phyloP scores from a whole-genome alignment of 1,140 invertebrate species.

The Phenacoccus solenopsis region DNA sequence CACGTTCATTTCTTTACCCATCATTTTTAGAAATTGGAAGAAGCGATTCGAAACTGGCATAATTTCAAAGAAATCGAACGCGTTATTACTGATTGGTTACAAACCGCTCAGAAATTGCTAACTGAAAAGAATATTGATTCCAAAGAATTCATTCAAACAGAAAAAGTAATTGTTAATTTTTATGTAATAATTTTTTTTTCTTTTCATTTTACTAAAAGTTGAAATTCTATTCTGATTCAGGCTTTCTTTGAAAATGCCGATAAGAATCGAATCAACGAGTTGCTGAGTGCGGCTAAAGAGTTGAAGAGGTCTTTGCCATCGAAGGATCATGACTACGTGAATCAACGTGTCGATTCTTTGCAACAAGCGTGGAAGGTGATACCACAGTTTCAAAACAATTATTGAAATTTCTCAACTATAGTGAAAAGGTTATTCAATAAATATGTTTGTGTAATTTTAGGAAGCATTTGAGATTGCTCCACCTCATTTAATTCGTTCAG shows the following conservation, averaged over 20 bases:
- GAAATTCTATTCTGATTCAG: slow-evolving; percentile 34
- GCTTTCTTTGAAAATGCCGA: slow-evolving; percentile 74
- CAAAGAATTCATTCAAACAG: slow-evolving; percentile 30
- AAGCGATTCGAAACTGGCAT: slow-evolving; percentile 70
- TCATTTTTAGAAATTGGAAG: slow-evolving; percentile 35
- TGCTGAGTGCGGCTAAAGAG: slow-evolving; percentile 65
- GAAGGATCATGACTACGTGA: slow-evolving; percentile 50
- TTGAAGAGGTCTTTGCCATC: slow-evolving; percentile 54
- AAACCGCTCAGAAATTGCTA: slow-evolving; percentile 65
- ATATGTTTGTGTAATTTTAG: neutral
- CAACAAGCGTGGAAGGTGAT: slow-evolving; percentile 61
- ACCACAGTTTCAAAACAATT: no score
- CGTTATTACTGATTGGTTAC: slow-evolving; percentile 71
- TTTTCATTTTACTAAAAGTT: neutral
- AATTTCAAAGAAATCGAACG: slow-evolving; percentile 64
- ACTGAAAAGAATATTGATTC: slow-evolving; percentile 49
- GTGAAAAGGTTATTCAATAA: no score
- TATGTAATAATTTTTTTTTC: neutral
- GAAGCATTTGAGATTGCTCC: slow-evolving; percentile 45
- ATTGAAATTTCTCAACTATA: no score
- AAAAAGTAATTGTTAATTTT: slow-evolving; percentile 34
- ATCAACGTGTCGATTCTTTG: slow-evolving; percentile 54
- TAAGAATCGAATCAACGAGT: slow-evolving; percentile 66
- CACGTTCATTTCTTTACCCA: neutral
- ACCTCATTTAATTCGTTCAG: slow-evolving; percentile 70